phyloP scores from a whole-genome alignment of 2,888 invertebrate genomes.

The Anarsia innoxiella region DNA sequence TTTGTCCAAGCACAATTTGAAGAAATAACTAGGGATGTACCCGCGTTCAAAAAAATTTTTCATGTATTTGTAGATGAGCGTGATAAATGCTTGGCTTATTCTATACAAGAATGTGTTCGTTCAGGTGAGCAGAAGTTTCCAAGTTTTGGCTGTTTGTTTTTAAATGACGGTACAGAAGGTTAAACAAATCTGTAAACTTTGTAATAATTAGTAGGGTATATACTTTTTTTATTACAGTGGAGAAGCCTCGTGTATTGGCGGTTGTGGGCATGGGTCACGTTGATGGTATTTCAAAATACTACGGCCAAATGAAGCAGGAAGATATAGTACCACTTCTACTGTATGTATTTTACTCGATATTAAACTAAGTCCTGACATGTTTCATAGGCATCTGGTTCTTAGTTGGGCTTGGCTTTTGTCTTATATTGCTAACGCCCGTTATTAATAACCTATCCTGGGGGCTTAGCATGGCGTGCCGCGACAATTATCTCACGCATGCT shows the following conservation, averaged over 20 bases:
- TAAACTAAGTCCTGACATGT: no score
- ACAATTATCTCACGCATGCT: no score
- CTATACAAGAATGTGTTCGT: slow-evolving; percentile 62
- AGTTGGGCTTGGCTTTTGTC: no score
- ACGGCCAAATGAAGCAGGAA: slow-evolving; percentile 59
- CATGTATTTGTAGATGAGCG: slow-evolving; percentile 68
- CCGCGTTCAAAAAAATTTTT: slow-evolving; percentile 67
- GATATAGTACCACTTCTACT: slow-evolving; percentile 60
- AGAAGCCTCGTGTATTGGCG: slow-evolving; percentile 86
- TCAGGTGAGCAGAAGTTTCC: slow-evolving; percentile 48
- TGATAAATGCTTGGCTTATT: slow-evolving; percentile 63
- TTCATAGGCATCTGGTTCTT: no score
- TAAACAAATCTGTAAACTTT: no score
- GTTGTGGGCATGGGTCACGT: slow-evolving; percentile 98
- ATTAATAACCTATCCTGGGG: no score
- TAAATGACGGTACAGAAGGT: no score
- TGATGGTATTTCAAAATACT: slow-evolving; percentile 82
- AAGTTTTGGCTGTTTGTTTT: no score
- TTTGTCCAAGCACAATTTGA: slow-evolving; percentile 65
- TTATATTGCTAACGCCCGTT: no score
- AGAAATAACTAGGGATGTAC: slow-evolving; percentile 60
- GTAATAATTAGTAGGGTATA: no score
- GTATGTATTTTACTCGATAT: no score
- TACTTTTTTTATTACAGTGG: slow-evolving; percentile 27
- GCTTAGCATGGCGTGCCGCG: no score